Evolutionary conservation across 1,140 invertebrate species (phyloP).

Genomic region (Venturia canescens): DNA sequence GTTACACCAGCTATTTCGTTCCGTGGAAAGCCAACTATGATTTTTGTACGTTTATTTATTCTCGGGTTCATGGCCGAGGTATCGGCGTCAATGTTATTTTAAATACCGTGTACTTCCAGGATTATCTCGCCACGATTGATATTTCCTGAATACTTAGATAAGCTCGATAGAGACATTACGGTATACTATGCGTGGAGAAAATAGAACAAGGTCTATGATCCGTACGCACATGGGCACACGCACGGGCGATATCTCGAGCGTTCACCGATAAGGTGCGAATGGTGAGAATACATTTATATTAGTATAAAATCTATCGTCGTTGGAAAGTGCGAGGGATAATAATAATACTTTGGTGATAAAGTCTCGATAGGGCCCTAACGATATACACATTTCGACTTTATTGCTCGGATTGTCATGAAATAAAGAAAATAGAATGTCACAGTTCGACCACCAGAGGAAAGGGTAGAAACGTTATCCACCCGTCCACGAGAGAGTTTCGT

Average conservation of each 20-base stretch:
- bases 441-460: not conserved
- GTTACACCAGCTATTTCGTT: not conserved
- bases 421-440: conserved; percentile 4
- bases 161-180: conserved; percentile 31
- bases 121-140: conserved; percentile 29
- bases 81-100: not conserved
- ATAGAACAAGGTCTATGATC: conserved; percentile 23
- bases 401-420: conserved; percentile 9
- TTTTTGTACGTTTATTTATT: not conserved
- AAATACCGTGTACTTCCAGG: conserved; percentile 16
- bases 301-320: conserved; percentile 25
- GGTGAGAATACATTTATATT: conserved; percentile 8
- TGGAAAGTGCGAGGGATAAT: conserved; percentile 1
- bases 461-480: conserved; percentile 3
- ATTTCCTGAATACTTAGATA: conserved; percentile 41
- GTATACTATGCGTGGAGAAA: not conserved
- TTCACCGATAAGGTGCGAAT: conserved; percentile 22
- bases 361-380: conserved; percentile 31
- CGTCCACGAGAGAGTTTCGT: conserved; percentile 17
- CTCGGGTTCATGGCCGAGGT: not conserved
- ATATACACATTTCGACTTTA: conserved; percentile 37
- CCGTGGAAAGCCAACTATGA: not conserved
- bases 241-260: not conserved
- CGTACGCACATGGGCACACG: no score
- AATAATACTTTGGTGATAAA: conserved; percentile 29